Evolutionary conservation across 2,797 vertebrate species (phyloP).

Genomic region (Octomys mimax): DNA sequence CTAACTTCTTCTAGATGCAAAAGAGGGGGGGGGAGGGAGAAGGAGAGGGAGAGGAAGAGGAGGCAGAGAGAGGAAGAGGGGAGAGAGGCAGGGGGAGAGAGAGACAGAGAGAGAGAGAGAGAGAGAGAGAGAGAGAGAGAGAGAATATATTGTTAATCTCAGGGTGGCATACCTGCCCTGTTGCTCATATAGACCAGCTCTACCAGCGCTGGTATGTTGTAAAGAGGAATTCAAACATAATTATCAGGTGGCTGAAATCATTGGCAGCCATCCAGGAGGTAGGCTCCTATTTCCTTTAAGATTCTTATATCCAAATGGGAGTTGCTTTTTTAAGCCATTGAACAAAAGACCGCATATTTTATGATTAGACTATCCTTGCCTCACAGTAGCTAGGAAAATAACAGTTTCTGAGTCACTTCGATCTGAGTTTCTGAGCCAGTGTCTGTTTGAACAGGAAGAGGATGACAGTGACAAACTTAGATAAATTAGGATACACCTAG

Average conservation of each 20-base stretch:
- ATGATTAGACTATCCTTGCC: neutral
- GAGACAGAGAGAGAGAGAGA: neutral
- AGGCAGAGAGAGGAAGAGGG: neutral
- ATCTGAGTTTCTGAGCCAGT: neutral
- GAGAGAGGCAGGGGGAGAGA: neutral
- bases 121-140: neutral
- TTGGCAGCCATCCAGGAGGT: neutral
- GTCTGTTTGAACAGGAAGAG: neutral
- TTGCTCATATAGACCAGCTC: conserved; percentile 10
- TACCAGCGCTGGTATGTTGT: neutral
- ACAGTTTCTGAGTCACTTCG: conserved; percentile 3
- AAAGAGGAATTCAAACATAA: neutral
- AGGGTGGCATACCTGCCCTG: neutral
- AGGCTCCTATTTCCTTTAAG: neutral
- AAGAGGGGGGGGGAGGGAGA: too few species aligned
- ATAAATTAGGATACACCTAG: neutral
- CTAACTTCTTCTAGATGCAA: neutral
- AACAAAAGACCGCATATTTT: conserved; percentile 27
- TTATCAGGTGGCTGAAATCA: neutral
- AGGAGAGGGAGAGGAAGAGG: neutral
- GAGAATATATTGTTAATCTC: neutral
- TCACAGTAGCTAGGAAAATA: neutral
- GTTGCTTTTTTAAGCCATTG: neutral
- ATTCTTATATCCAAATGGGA: conserved; percentile 24
- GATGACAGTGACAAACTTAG: conserved; percentile 4